These are phyloP conservation scores for Pseudopodoces humilis DNA, from an alignment of 2,113 vertebrate species.

Conservation along the genomic window DNA sequence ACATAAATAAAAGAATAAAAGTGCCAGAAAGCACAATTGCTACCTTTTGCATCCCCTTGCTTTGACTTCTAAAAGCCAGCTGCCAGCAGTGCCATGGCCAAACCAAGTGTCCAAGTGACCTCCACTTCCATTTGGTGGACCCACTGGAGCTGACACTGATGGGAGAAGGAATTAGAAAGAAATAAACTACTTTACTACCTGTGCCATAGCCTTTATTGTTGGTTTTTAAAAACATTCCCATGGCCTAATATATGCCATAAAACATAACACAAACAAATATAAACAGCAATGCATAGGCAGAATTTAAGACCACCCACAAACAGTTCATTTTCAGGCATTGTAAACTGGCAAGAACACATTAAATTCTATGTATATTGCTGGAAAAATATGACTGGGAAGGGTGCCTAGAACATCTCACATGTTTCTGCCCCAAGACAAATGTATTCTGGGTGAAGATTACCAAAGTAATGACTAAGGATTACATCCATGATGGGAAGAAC, in stretches of 20 bases:
- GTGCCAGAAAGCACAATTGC: not conserved
- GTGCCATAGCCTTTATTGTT: not conserved
- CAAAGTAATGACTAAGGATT: conserved; percentile 31
- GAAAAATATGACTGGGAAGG: conserved; percentile 43
- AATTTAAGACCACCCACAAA: conserved; percentile 38
- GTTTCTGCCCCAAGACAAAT: conserved; percentile 48
- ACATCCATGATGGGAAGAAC: not conserved
- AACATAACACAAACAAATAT: not conserved
- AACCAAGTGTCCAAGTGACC: not conserved
- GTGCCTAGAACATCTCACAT: conserved; percentile 47
- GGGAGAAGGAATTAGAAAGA: not conserved
- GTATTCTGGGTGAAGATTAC: conserved; percentile 47
- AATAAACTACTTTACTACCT: conserved; percentile 32
- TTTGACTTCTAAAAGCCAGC: not conserved
- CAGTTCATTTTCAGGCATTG: conserved; percentile 23
- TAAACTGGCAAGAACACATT: conserved; percentile 23
- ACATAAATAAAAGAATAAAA: not conserved
- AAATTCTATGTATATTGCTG: conserved; percentile 32
- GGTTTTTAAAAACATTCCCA: not conserved
- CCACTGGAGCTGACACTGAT: not conserved
- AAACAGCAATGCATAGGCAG: conserved; percentile 17
- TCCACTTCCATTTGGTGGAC: not conserved
- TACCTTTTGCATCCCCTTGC: not conserved
- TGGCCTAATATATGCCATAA: conserved; percentile 35
- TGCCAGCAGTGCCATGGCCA: not conserved